Evolutionary conservation across 2,113 vertebrate genomes (phyloP), one percentile per base, ranked within the genome.

Genomic region (Chaenogobius annularis): DNA sequence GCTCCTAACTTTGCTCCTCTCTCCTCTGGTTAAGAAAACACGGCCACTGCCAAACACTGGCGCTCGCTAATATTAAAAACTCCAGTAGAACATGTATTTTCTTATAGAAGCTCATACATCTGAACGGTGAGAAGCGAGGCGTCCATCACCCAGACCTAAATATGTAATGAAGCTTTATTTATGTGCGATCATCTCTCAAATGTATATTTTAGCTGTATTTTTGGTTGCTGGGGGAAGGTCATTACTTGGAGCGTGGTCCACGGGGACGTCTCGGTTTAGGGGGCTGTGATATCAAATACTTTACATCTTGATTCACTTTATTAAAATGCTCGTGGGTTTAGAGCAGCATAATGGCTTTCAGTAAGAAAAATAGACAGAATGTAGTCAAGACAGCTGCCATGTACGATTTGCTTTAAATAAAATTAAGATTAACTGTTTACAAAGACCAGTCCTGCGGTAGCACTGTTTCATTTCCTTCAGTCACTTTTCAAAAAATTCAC

Each of bases 1-100:
- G 26, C 26, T 31, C 26, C 26, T 54, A 63, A 72, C 79, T 59
- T 54, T 69, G 44, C 70, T 83, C 58, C 74, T 76, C 73, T 76
- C 73, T 84, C 73, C 84, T 73, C 80, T 81, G 73, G 75, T 83
- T 83, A 84, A 58, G 47, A 88, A 83, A 88, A 88, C 86, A 88
- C 8, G 79, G 67, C 1, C 71, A 14, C 78, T 81, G 82, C 70
- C 84, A 82, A 78, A 75, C 64, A 19, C 63, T 77, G 78, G 68
- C 68, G 78, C 79, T 69, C 40, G 82, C 73, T 79, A 73, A 84
- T 88, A 88, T 86, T 86, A 58, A 86, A n/a, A 79, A 80, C 80
- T 52, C 43, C 40, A 67, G 48, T 73, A 80, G 80, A 74, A 80
- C 80, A 80, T 80, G 76, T 66, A 70, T 73, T 59, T 80, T 85